A percentile compares a stretch with the other conserved stretches of the same genome.
Evolutionary conservation across 2,797 vertebrate genomes (phyloP).

Genomic region (Ibycter americanus): DNA sequence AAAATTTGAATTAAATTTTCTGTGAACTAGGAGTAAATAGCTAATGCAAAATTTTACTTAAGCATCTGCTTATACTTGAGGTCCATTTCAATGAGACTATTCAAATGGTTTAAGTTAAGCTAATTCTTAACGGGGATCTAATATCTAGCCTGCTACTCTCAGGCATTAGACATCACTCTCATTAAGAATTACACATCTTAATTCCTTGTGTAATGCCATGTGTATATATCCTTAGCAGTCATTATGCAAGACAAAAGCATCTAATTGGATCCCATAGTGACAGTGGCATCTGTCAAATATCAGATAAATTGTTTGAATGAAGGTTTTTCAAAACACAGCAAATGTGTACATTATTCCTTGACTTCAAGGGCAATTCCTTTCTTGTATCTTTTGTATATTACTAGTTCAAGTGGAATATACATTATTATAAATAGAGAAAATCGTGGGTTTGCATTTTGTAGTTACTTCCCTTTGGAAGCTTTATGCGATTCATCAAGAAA

Average conservation of each 20-base stretch:
- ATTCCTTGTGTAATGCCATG: background rate
- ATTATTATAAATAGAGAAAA: background rate
- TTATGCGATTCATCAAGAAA: background rate
- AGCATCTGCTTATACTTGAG: background rate
- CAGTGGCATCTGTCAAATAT: background rate
- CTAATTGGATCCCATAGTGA: background rate
- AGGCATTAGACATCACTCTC: background rate
- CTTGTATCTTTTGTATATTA: background rate
- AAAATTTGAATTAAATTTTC: background rate
- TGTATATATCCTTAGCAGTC: background rate
- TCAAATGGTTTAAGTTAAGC: conserved; percentile 7
- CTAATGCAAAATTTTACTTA: background rate
- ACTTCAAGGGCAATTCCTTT: background rate
- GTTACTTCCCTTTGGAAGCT: background rate
- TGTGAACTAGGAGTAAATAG: background rate
- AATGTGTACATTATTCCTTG: background rate
- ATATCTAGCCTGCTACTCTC: background rate
- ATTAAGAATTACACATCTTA: background rate
- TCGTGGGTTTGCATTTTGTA: background rate
- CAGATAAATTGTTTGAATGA: background rate
- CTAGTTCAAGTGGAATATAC: background rate
- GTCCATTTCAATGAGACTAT: background rate
- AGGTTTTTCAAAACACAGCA: background rate
- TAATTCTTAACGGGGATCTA: background rate
- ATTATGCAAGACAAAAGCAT: background rate